Conservation (phyloP, 1,140 invertebrate species). For the Pygmarrhopalites habei region DNA sequence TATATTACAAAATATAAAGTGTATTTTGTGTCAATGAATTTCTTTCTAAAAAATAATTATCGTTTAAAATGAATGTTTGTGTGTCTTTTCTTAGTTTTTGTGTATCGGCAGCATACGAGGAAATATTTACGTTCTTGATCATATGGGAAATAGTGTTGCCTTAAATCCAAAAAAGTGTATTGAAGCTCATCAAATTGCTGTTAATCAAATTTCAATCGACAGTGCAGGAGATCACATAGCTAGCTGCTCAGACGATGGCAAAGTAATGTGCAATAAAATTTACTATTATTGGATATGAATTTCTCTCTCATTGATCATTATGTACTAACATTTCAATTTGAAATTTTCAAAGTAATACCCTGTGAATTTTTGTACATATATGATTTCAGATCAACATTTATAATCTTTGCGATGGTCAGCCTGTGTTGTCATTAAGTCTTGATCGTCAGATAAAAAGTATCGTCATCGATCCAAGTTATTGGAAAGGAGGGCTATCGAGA, state of each 20-base stretch:
- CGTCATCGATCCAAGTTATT: constrained; percentile 79
- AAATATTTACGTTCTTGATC: constrained; percentile 75
- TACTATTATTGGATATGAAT: constrained; percentile 60
- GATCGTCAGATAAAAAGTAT: constrained; percentile 79
- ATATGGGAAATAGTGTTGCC: constrained; percentile 70
- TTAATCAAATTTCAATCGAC: constrained; percentile 93
- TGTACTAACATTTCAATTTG: too few species aligned
- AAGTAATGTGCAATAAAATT: constrained; percentile 60
- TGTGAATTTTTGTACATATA: too few species aligned
- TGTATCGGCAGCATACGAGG: constrained; percentile 88
- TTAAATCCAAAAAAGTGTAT: constrained; percentile 55
- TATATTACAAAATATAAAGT: constrained; percentile 15
- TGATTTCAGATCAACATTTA: constrained; percentile 49
- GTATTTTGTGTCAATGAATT: not conserved
- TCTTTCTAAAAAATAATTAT: not conserved
- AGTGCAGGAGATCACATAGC: constrained; percentile 80
- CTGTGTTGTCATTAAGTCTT: constrained; percentile 68
- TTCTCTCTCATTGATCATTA: not conserved
- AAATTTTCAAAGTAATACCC: too few species aligned
- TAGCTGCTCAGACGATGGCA: constrained; percentile 93
- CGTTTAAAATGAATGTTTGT: too few species aligned
- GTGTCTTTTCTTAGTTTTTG: too few species aligned
- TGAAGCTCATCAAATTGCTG: constrained; percentile 72
- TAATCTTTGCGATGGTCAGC: constrained; percentile 74
- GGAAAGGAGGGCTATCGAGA: constrained; percentile 62